Evolutionary conservation across 1,140 invertebrate genomes (phyloP).

Genomic region (Philotrypesis tridentata): DNA sequence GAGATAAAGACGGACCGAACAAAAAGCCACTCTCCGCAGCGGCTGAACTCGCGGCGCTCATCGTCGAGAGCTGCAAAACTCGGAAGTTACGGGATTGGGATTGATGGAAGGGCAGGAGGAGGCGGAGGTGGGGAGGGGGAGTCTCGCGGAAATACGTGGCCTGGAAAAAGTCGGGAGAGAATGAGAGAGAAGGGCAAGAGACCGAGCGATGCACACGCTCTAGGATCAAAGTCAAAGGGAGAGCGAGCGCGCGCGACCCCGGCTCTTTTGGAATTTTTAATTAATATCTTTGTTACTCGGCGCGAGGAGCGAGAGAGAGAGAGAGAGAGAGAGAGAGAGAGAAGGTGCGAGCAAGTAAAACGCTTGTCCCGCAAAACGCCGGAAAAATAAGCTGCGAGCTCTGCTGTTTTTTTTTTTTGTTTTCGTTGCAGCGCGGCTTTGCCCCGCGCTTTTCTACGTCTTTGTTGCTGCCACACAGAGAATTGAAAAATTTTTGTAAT

Average conservation of each 20-base stretch:
- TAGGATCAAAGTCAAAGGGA: constrained; percentile 41
- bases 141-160: background rate
- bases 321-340: constrained; percentile 33
- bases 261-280: constrained; percentile 50
- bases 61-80: constrained; percentile 26
- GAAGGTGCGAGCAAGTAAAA: constrained; percentile 8
- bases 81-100: background rate
- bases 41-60: no score
- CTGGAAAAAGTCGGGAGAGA: background rate
- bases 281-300: constrained; percentile 53
- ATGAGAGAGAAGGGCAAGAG: background rate
- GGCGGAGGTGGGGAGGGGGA: no score
- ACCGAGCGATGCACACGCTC: background rate
- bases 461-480: background rate
- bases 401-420: background rate
- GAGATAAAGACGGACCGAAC: background rate
- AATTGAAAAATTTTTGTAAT: constrained; percentile 31
- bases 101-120: background rate
- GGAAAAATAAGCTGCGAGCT: constrained; percentile 46
- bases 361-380: constrained; percentile 42
- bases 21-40: constrained; percentile 1
- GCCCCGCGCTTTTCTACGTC: background rate
- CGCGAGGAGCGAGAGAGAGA: constrained; percentile 14
- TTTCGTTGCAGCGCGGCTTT: background rate
- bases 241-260: background rate